Conservation (phyloP, 2,888 invertebrate genomes). For the Lepidocyrtoides sp. region DNA sequence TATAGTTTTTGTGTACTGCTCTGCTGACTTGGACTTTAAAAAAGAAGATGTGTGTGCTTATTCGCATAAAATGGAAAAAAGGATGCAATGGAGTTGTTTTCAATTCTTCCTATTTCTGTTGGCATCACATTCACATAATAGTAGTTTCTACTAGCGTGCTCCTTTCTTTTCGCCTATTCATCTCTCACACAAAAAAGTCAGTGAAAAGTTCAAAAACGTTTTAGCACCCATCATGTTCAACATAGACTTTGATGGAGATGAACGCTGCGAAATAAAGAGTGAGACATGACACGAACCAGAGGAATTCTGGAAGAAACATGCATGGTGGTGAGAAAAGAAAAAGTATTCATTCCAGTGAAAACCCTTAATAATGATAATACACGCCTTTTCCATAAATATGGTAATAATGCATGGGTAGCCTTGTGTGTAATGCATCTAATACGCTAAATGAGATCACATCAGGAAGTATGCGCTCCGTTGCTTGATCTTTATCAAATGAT, state of each 20-base stretch:
- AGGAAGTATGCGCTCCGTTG: slow-evolving; percentile 51
- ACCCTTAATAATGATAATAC: slow-evolving; percentile 65
- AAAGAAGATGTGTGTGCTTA: background rate
- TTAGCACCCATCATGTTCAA: slow-evolving; percentile 68
- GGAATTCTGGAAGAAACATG: slow-evolving; percentile 15
- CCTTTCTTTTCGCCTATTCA: slow-evolving; percentile 17
- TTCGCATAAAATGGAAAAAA: slow-evolving; percentile 12
- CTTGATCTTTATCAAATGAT: slow-evolving; percentile 69
- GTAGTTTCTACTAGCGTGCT: slow-evolving; percentile 17
- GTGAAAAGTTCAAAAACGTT: slow-evolving; percentile 74
- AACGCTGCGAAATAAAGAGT: slow-evolving; percentile 37
- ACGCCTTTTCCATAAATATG: slow-evolving; percentile 75
- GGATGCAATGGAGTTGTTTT: slow-evolving; percentile 32
- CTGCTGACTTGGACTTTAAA: slow-evolving; percentile 5
- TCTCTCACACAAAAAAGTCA: slow-evolving; percentile 38
- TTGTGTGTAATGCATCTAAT: slow-evolving; percentile 72
- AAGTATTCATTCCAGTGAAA: slow-evolving; percentile 65
- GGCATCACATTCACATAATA: slow-evolving; percentile 45
- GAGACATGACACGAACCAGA: slow-evolving; percentile 27
- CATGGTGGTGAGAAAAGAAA: slow-evolving; percentile 36
- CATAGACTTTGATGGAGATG: slow-evolving; percentile 60
- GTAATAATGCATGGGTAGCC: slow-evolving; percentile 73
- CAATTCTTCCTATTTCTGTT: background rate
- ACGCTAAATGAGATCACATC: slow-evolving; percentile 74
- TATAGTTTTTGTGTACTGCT: background rate